Evolutionary conservation across 2,113 vertebrate species (phyloP).

Genomic region (Athene cunicularia): DNA sequence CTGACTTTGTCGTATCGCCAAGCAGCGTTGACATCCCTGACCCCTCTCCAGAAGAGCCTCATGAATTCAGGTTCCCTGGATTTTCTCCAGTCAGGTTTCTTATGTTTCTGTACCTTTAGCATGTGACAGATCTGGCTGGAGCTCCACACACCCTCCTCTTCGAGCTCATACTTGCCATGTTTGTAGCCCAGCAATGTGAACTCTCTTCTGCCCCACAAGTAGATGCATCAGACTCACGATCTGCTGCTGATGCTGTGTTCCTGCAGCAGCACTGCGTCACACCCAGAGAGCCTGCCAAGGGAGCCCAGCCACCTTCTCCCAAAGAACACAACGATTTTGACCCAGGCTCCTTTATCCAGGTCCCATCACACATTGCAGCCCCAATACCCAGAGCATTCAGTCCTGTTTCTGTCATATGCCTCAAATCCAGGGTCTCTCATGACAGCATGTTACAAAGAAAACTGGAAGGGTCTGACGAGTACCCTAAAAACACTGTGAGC

Average conservation of each 20-base stretch:
- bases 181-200: neutral
- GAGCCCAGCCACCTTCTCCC: neutral
- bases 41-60: neutral
- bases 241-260: neutral
- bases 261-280: neutral
- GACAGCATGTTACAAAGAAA: neutral
- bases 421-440: neutral
- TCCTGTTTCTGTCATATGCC: neutral
- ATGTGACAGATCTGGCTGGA: neutral
- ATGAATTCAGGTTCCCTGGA: neutral
- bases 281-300: neutral
- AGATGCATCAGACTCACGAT: fast-evolving
- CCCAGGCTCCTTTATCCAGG: neutral
- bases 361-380: neutral
- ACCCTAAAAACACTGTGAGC: neutral
- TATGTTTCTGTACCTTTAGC: neutral
- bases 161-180: neutral
- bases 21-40: neutral
- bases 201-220: neutral
- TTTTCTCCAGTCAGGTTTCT: neutral
- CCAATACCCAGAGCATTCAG: neutral
- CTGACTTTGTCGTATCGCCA: neutral
- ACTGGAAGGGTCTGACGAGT: neutral
- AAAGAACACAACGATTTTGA: fast-evolving
- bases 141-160: neutral